Percentiles rank a stretch among this genome's conserved stretches.
Conservation (phyloP, 2,888 invertebrate genomes). For the Nebria salina region DNA sequence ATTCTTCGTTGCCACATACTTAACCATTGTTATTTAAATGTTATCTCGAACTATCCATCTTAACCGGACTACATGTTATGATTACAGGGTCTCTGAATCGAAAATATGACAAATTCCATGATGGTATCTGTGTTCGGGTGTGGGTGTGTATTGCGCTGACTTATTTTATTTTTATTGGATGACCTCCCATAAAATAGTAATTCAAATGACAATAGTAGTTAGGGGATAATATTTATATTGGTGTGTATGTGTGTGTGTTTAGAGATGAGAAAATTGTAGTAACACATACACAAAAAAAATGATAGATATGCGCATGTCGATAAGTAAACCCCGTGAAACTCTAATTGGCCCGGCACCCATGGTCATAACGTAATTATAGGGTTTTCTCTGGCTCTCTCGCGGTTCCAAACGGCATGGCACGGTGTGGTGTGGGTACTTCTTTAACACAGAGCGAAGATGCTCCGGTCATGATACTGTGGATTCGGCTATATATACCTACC, state of each 20-base stretch:
- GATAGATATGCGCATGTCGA: constrained; percentile 8
- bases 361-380: constrained; percentile 39
- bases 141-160: neutral
- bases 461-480: constrained; percentile 37
- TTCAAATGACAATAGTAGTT: neutral
- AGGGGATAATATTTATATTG: neutral
- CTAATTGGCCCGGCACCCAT: constrained; percentile 30
- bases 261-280: neutral
- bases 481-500: constrained; percentile 32
- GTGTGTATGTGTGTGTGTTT: neutral
- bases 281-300: neutral
- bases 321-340: constrained; percentile 19
- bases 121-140: neutral
- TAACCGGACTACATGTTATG: neutral
- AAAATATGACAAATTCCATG: neutral
- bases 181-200: neutral
- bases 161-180: neutral
- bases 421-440: constrained; percentile 14
- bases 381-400: constrained; percentile 32
- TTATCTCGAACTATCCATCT: neutral
- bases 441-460: constrained; percentile 23
- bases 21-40: neutral
- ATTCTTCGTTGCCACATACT: neutral
- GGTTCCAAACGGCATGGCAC: constrained; percentile 39
- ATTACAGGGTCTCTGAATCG: neutral